A percentile compares a stretch with the other conserved stretches of the same genome.
Conservation (phyloP, 2,888 invertebrate genomes). For the Melinopterus prodromus region DNA sequence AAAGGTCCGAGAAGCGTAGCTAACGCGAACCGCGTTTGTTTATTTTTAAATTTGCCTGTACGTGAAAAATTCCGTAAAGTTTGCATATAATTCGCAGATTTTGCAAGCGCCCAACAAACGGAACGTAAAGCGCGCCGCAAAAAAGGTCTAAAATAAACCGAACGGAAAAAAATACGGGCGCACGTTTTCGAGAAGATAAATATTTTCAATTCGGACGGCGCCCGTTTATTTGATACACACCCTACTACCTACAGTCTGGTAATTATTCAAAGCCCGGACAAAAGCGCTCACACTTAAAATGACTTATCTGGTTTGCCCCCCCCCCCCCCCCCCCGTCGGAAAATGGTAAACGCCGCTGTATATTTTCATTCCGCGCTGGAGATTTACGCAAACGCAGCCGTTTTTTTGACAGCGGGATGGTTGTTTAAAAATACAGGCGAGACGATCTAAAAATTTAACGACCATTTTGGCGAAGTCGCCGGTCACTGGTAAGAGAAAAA, state of each 20-base stretch:
- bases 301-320: conserved; percentile 4
- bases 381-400: not conserved
- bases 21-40: not conserved
- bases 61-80: not conserved
- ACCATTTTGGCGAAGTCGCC: too few species aligned
- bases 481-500: too few species aligned
- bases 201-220: not conserved
- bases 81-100: not conserved
- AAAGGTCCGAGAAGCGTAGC: not conserved
- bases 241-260: not conserved
- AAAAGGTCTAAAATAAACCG: not conserved
- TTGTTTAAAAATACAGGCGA: too few species aligned
- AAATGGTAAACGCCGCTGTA: not conserved
- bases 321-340: too few species aligned
- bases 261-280: not conserved
- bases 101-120: not conserved
- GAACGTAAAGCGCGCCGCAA: not conserved
- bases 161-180: not conserved
- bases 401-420: too few species aligned
- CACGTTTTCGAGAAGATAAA: not conserved
- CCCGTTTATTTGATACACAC: not conserved
- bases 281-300: conserved; percentile 4
- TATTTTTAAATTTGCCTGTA: not conserved
- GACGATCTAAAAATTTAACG: too few species aligned
- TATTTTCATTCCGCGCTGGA: not conserved